Evolutionary conservation across 2,113 vertebrate species (phyloP), one percentile per base, ranked within the genome.

Genomic region (Atherinomorus stipes): DNA sequence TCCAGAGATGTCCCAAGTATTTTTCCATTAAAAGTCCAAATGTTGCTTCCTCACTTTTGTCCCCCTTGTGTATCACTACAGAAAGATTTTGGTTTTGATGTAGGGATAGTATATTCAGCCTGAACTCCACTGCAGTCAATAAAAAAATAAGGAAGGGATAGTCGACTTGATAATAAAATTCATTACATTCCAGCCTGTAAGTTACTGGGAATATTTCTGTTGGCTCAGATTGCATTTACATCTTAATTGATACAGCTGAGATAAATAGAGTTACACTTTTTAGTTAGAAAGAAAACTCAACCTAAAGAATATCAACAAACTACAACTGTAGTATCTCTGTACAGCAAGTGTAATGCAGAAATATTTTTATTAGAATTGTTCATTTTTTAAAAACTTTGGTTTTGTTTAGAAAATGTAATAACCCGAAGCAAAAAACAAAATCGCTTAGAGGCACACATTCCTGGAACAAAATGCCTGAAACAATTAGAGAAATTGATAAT

Each of bases 11-110:
- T n/a, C 52, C 15, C 45, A 56, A 31, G 7, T 21, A 15, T 21
- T 54, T 67, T 54, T 34, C 8, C 51, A n/a, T 67, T 11, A 44
- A 67, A 67, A 67, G 52, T 42, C 26, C 47, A 64, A 51, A 22
- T 23, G n/a, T 26, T 44, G 40, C 34, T 37, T 50, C n/a, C 45
- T 50, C 15, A 31, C 51, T 44, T 42, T 42, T 37, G n/a, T 15
- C 7, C 21, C 47, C 28, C 25, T 31, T 23, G 21, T 19, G n/a
- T 25, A 26, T 4, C 31, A 25, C 34, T 10, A 18, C 11, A 28
- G 40, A 16, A 56, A 28, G 1, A 6, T n/a, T 3, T 44, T 1
- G 13, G 9, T 26, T n/a, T 50, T 50, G 40, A 15, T 5, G 1
- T 34, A 18, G 31, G 11, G 37, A 4, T 21, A 37, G 18, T n/a